Evolutionary conservation across 2,113 vertebrate species (phyloP), one percentile per base, ranked within the genome.

Genomic region (Ptilorrhoa leucosticta): DNA sequence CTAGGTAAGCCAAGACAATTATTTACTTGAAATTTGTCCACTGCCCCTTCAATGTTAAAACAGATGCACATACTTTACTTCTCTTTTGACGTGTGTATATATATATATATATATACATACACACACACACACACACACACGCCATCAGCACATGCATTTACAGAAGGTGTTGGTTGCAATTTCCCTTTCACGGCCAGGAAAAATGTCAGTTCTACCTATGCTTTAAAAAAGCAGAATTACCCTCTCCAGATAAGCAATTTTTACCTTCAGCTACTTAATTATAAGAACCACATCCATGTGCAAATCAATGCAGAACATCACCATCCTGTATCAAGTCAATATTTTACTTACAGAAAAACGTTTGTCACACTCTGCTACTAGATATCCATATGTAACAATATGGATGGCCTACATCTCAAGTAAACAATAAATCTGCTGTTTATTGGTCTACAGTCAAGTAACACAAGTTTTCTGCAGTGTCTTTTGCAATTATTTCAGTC

Each of bases 161-260:
- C 3, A 11, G 9, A 28, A 73, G 40, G 6, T 1, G 1, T 70
- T 58, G 28, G 16, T 11, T 27, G 19, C 2, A 1, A 8, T 28
- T 7, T 14, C 51, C 15, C 21, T 47, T 60, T n/a, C 12, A 31
- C 3, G 39, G 6, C 35, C 21, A 14, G 7, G 11, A 76, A 37
- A 61, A 40, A 9, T 17, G 9, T n/a, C 24, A 61, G 22, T 70
- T 56, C n/a, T 39, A 33, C 1, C 1, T 39, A 7, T 20, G 3
- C 22, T 44, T 57, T 7, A 11, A 48, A 40, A 85, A 94, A 27
- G 4, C 16, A 78, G 6, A 61, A 44, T 2, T 6, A 26, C 0
- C 3, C 24, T 50, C 44, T 64, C 11, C 44, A 88, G 10, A 21
- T 21, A 1, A 58, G 22, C 4, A 37, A n/a, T 13, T 50, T 68